These are phyloP conservation scores for Zeugodacus cucurbitae DNA, from an alignment of 1,140 invertebrate species.

Conservation along the genomic window DNA sequence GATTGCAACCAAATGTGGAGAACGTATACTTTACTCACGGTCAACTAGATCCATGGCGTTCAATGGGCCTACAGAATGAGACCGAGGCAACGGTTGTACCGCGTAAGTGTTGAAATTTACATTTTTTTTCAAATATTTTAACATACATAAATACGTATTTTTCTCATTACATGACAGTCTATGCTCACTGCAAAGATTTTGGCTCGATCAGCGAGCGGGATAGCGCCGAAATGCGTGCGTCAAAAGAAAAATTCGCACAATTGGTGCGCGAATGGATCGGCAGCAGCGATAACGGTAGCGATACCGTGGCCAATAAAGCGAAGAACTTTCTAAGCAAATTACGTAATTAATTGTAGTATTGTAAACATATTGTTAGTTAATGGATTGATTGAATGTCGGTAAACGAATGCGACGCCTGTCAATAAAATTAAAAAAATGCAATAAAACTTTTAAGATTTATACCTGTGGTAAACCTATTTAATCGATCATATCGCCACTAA, in stretches of 20 bases:
- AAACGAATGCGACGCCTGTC: background rate
- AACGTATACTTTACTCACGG: conserved; percentile 76
- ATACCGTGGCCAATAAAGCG: background rate
- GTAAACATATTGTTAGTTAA: background rate
- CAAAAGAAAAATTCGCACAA: conserved; percentile 55
- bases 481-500: too few species aligned
- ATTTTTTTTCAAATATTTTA: background rate
- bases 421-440: background rate
- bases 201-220: conserved; percentile 68
- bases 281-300: background rate
- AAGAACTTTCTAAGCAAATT: background rate
- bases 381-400: background rate
- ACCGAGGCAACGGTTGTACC: conserved; percentile 56
- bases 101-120: conserved; percentile 45
- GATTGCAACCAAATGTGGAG: conserved; percentile 68
- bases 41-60: conserved; percentile 74
- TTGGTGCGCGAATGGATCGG: conserved; percentile 57
- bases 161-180: conserved; percentile 64
- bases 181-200: conserved; percentile 77
- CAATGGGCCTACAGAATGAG: conserved; percentile 69
- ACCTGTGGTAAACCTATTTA: too few species aligned
- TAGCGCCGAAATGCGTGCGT: conserved; percentile 66
- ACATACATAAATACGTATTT: background rate
- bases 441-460: too few species aligned
- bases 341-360: background rate